These are phyloP conservation scores for Leucophenga varia DNA, from an alignment of 1,140 invertebrate species.

Conservation along the genomic window DNA sequence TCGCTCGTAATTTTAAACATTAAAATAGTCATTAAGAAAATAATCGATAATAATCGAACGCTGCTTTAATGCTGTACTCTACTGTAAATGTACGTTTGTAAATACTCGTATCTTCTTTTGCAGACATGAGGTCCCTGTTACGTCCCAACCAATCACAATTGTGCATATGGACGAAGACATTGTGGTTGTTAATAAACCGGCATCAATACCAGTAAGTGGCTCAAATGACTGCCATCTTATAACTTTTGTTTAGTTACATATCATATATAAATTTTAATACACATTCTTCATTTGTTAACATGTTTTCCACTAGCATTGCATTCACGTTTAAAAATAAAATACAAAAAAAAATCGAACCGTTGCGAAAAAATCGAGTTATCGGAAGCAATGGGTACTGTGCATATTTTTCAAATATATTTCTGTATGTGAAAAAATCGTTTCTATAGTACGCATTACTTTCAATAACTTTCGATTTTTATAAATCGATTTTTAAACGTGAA, in stretches of 20 bases:
- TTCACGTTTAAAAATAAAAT: too few relatives aligned
- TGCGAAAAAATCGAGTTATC: too few relatives aligned
- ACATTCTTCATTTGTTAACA: too few relatives aligned
- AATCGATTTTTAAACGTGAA: too few relatives aligned
- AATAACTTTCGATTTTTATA: background rate
- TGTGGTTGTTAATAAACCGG: conserved; percentile 99
- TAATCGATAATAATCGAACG: background rate
- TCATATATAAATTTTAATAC: too few relatives aligned
- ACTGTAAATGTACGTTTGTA: conserved; percentile 1
- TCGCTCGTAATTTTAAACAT: too few relatives aligned
- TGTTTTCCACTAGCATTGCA: too few relatives aligned
- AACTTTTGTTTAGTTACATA: conserved; percentile 2
- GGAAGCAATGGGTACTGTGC: too few relatives aligned
- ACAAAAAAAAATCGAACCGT: too few relatives aligned
- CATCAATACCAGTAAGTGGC: conserved; percentile 96
- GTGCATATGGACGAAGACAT: conserved; percentile 97
- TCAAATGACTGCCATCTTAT: conserved; percentile 70
- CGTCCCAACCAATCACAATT: conserved; percentile 89
- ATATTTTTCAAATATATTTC: too few relatives aligned
- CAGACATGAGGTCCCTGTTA: conserved; percentile 98
- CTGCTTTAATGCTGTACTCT: background rate
- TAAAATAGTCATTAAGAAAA: background rate
- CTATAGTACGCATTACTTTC: background rate
- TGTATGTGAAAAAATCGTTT: background rate
- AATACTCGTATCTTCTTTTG: conserved; percentile 57